Conservation (phyloP, 2,113 vertebrate species). For the Megaceryle maxima region DNA sequence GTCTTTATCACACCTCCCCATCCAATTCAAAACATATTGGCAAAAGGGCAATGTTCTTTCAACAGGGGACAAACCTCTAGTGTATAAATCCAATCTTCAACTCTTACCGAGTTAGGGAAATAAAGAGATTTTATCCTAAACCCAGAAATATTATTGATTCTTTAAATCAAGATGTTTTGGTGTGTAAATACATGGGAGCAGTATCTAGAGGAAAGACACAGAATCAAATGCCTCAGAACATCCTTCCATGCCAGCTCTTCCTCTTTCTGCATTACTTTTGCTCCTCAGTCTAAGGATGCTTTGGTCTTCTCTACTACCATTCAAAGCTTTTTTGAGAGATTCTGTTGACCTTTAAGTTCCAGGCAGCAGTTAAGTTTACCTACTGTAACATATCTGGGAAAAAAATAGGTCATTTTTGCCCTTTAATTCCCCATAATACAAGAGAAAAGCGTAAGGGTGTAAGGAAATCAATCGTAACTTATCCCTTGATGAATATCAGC, state of each 20-base stretch:
- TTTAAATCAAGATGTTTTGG: background rate
- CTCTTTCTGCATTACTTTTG: background rate
- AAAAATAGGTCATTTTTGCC: slow-evolving; percentile 62
- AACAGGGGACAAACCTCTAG: background rate
- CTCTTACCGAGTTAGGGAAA: background rate
- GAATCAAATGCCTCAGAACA: background rate
- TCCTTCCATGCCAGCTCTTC: background rate
- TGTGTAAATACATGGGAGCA: background rate
- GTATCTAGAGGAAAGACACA: background rate
- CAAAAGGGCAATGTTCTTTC: background rate
- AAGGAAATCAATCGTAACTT: slow-evolving; percentile 81
- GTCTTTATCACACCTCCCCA: background rate
- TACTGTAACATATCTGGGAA: slow-evolving; percentile 23
- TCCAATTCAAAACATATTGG: background rate
- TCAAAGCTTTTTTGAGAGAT: slow-evolving; percentile 16
- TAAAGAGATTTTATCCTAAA: background rate
- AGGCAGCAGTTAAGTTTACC: slow-evolving; percentile 42
- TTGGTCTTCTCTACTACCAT: background rate
- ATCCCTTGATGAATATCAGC: slow-evolving; percentile 79
- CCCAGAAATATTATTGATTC: background rate
- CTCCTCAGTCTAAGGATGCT: background rate
- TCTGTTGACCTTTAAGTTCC: slow-evolving; percentile 60
- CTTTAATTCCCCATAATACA: slow-evolving; percentile 73
- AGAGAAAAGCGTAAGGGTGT: slow-evolving; percentile 64
- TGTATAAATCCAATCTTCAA: background rate